Percentiles rank a stretch among this genome's conserved stretches.
These are phyloP conservation scores for Campodea augens DNA, from an alignment of 1,140 invertebrate species.

Conservation along the genomic window DNA sequence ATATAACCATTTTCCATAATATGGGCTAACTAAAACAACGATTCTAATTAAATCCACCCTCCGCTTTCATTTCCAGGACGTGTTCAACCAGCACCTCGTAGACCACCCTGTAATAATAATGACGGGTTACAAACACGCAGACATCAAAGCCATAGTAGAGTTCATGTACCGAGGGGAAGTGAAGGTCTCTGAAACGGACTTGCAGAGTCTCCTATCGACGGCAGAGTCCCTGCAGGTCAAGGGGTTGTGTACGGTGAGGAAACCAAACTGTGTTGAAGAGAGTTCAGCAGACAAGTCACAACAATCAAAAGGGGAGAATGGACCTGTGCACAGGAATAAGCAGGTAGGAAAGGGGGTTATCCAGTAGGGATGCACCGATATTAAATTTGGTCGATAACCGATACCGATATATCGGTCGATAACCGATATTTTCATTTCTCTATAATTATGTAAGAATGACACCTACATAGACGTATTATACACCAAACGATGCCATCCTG, in stretches of 20 bases:
- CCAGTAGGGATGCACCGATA: conserved; percentile 5
- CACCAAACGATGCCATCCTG: too few species aligned
- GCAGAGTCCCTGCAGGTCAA: conserved; percentile 28
- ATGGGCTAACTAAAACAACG: too few species aligned
- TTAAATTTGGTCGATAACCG: conserved; percentile 2
- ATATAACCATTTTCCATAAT: too few species aligned
- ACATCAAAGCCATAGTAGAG: conserved; percentile 28
- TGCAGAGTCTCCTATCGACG: conserved; percentile 23
- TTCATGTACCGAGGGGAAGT: conserved; percentile 36
- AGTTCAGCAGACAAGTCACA: conserved; percentile 6
- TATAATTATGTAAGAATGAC: conserved; percentile 2
- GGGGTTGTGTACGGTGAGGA: conserved; percentile 23
- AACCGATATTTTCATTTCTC: too few species aligned
- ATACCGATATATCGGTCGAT: neutral
- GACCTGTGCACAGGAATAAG: neutral
- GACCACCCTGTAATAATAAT: conserved; percentile 31
- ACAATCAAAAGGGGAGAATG: neutral
- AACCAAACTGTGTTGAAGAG: conserved; percentile 17
- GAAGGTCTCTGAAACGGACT: conserved; percentile 25
- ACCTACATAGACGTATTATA: too few species aligned
- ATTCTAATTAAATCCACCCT: too few species aligned
- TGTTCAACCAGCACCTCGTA: conserved; percentile 24
- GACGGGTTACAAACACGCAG: conserved; percentile 26
- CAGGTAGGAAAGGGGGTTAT: conserved; percentile 1
- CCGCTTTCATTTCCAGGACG: conserved; percentile 20